Evolutionary conservation across 2,797 vertebrate genomes (phyloP), one percentile per base, ranked within the genome.

Genomic region (Centroberyx gerrardi): DNA sequence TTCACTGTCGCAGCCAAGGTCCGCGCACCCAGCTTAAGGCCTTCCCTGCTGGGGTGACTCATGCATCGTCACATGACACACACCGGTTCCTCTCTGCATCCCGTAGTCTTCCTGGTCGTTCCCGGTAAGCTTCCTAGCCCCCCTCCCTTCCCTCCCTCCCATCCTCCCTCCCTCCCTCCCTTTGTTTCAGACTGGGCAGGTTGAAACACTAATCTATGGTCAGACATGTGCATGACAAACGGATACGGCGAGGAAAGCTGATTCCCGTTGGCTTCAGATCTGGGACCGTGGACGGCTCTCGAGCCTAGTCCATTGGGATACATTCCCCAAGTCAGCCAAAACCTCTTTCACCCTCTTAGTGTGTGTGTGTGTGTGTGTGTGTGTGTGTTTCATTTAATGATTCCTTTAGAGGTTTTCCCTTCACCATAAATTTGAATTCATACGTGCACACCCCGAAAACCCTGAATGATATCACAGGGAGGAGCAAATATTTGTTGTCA

Each of bases 101-200:
- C 78, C 58, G 74, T 87, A 78, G 87, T 93, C 92, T 92, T 92
- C 88, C 87, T 91, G 84, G 77, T 88, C 80, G 80, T 80, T 44
- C 68, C 66, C 84, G 82, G 72, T 82, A 44, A 44, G 33, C 48
- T 49, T 49, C 48, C n/a, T 6, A 49, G 14, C n/a, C 17, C 7
- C 2, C 17, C 17, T 9, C 1, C n/a, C n/a, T n/a, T 5, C 5
- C n/a, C 17, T 22, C 49, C 49, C n/a, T 70, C 58, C 62, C n/a
- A n/a, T n/a, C n/a, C n/a, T n/a, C n/a, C n/a, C n/a, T n/a, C n/a
- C 59, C 72, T 82, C 44, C 12, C 67, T 58, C 9, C 9, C 42
- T 14, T 44, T 3, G 7, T 1, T 40, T 40, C 38, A 40, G 38
- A 40, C 38, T 10, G 38, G 38, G 44, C 44, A 48, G 44, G 14